Conservation (phyloP, 1,140 invertebrate genomes). For the Zophobas atratus region DNA sequence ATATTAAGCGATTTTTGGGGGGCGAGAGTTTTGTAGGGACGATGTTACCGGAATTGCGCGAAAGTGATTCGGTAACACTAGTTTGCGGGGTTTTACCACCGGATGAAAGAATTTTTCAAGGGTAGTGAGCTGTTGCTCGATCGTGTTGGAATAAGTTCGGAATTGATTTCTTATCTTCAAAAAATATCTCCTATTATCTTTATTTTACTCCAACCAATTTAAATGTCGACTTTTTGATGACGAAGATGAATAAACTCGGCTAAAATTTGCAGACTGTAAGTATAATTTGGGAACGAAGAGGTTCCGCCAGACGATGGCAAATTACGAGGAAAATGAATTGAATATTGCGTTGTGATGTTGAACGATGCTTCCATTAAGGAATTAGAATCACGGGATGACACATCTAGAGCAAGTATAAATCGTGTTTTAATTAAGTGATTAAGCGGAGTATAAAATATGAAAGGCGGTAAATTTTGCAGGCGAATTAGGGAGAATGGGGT, state of each 20-base stretch:
- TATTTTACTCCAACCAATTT: too few relatives aligned
- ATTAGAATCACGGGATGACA: conserved; percentile 17
- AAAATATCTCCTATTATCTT: too few relatives aligned
- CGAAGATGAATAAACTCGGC: too few relatives aligned
- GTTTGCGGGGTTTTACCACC: too few relatives aligned
- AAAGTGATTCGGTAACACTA: neutral
- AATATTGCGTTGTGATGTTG: conserved; percentile 23
- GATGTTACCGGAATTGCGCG: too few relatives aligned
- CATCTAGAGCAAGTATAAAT: conserved; percentile 15
- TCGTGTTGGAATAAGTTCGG: too few relatives aligned
- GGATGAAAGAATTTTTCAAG: too few relatives aligned
- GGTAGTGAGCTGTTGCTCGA: too few relatives aligned
- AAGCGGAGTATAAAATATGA: neutral
- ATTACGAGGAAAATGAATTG: conserved; percentile 18
- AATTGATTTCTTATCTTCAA: too few relatives aligned
- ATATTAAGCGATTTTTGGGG: neutral
- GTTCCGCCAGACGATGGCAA: neutral
- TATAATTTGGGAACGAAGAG: conserved; percentile 7
- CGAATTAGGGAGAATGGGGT: too few relatives aligned
- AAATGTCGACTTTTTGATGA: too few relatives aligned
- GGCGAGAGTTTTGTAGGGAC: neutral
- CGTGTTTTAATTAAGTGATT: conserved; percentile 15
- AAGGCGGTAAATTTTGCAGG: neutral
- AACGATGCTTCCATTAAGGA: conserved; percentile 27
- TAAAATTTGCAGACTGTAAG: too few relatives aligned